A percentile compares a stretch with the other conserved stretches of the same genome.
These are phyloP conservation scores for Laothoe populi DNA, from an alignment of 2,888 invertebrate genomes.

Conservation along the genomic window DNA sequence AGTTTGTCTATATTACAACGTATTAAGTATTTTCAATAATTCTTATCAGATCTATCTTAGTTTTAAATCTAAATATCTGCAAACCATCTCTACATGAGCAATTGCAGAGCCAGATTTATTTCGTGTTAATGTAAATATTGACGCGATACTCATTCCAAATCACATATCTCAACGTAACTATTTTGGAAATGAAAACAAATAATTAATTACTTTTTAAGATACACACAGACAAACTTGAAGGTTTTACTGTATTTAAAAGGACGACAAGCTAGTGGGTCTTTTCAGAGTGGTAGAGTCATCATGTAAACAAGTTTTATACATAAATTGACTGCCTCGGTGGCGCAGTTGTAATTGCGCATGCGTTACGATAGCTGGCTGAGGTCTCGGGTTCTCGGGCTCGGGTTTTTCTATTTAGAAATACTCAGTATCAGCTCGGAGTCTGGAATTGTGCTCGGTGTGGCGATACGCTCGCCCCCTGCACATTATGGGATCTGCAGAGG, in stretches of 20 bases:
- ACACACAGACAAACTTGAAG: not conserved
- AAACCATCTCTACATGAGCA: constrained; percentile 36
- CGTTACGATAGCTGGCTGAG: too few relatives aligned
- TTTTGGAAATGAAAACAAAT: constrained; percentile 2
- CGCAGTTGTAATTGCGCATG: too few relatives aligned
- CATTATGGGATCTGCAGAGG: too few relatives aligned
- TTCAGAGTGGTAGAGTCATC: too few relatives aligned
- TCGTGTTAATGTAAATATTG: constrained; percentile 26
- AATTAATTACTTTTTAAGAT: constrained; percentile 1
- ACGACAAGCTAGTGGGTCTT: too few relatives aligned
- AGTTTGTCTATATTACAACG: not conserved
- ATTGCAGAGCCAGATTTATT: constrained; percentile 42
- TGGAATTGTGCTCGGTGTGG: too few relatives aligned
- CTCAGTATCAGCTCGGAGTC: too few relatives aligned
- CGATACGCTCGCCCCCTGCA: too few relatives aligned
- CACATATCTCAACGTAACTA: constrained; percentile 4
- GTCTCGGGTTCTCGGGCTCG: too few relatives aligned
- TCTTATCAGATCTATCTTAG: not conserved
- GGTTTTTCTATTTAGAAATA: too few relatives aligned
- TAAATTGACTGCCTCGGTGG: too few relatives aligned
- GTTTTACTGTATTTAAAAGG: not conserved
- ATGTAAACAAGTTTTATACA: too few relatives aligned
- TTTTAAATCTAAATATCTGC: constrained; percentile 18
- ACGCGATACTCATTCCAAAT: not conserved
- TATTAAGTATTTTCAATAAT: not conserved